Evolutionary conservation across 2,113 vertebrate genomes (phyloP).

Genomic region (Ptyas mucosa): DNA sequence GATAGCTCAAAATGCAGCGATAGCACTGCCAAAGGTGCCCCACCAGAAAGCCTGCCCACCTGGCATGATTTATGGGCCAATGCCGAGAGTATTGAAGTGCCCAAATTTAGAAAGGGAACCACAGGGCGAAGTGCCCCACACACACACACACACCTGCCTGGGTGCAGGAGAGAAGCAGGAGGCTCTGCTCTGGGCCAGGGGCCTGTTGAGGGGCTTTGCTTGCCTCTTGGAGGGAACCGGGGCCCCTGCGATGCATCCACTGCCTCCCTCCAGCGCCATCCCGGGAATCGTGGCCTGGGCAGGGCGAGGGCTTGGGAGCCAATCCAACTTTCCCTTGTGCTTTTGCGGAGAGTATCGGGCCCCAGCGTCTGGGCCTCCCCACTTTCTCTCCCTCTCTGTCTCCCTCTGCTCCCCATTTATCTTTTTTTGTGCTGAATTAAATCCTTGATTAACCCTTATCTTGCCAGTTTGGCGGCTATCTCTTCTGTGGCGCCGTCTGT

Average conservation of each 20-base stretch:
- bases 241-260: not conserved
- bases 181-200: not conserved
- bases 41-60: not conserved
- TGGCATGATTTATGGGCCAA: not conserved
- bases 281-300: not conserved
- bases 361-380: slow-evolving; percentile 34
- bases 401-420: slow-evolving; percentile 64
- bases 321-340: slow-evolving; percentile 33
- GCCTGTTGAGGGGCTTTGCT: not conserved
- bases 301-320: not conserved
- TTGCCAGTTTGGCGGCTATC: slow-evolving; percentile 85
- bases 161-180: not conserved
- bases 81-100: not conserved
- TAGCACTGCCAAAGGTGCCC: not conserved
- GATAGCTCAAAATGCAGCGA: not conserved
- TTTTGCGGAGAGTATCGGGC: slow-evolving; percentile 11
- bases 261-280: not conserved
- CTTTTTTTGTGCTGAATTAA: slow-evolving; percentile 69
- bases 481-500: slow-evolving; percentile 90
- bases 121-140: accelerated
- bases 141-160: not conserved
- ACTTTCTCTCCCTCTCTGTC: not conserved
- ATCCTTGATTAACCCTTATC: slow-evolving; percentile 84
- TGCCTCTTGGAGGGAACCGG: not conserved
- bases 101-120: not conserved